Evolutionary conservation across 2,888 invertebrate genomes (phyloP).

Genomic region (Megalurothrips usitatus): DNA sequence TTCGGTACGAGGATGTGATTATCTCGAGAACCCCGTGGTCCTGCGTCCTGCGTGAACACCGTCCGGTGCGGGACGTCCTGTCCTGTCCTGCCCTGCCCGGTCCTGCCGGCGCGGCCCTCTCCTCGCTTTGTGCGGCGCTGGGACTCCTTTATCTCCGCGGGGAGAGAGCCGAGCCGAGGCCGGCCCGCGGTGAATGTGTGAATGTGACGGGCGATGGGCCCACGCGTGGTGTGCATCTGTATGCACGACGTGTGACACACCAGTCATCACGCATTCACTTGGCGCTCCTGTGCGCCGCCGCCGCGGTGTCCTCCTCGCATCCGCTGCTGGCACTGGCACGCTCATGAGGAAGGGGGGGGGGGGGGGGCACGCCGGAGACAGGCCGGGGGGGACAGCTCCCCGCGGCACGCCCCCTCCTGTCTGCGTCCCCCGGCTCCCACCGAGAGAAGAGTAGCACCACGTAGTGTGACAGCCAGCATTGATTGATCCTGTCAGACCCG

Average conservation of each 20-base stretch:
- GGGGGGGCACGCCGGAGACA: background rate
- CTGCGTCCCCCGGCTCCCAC: background rate
- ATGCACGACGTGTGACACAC: background rate
- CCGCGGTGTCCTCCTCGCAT: background rate
- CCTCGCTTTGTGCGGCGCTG: background rate
- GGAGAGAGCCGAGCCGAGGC: too few relatives aligned
- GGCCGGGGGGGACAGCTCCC: background rate
- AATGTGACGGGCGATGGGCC: background rate
- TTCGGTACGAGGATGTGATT: too few relatives aligned
- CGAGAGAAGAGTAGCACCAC: background rate
- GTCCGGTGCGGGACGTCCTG: too few relatives aligned
- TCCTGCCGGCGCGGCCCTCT: too few relatives aligned
- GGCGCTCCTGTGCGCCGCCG: background rate
- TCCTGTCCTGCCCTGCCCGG: too few relatives aligned
- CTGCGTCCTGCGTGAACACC: too few relatives aligned
- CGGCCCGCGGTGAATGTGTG: too few relatives aligned
- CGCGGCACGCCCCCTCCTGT: background rate
- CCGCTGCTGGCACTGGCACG: background rate
- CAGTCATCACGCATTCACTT: background rate
- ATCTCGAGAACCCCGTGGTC: too few relatives aligned
- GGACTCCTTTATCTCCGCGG: background rate
- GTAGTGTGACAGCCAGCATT: conserved; percentile 1
- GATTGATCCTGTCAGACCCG: conserved; percentile 6
- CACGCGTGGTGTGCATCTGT: background rate
- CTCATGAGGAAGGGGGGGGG: background rate